These are phyloP conservation scores for Hestina assimilis DNA, from an alignment of 1,140 invertebrate genomes.

Conservation along the genomic window DNA sequence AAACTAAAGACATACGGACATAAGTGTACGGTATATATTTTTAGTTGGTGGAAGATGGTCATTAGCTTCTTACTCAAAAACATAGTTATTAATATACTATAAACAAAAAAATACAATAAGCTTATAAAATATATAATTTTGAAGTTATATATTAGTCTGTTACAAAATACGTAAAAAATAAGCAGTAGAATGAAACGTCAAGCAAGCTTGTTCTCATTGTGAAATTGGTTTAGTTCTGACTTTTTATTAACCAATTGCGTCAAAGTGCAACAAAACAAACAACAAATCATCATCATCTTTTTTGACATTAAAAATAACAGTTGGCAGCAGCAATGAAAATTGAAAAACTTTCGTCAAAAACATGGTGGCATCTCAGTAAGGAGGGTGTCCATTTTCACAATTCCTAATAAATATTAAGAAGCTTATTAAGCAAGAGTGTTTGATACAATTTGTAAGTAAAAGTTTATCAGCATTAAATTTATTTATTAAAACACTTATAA, in stretches of 20 bases:
- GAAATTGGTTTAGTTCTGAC: neutral
- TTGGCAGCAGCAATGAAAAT: conserved; percentile 11
- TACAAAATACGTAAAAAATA: no score
- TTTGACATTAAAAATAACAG: conserved; percentile 13
- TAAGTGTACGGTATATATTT: no score
- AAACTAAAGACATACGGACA: no score
- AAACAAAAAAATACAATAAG: no score
- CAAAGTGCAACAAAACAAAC: neutral
- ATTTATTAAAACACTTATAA: neutral
- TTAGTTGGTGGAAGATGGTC: no score
- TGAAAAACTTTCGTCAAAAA: conserved; percentile 55
- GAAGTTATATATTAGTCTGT: no score
- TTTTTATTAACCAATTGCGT: conserved; percentile 1
- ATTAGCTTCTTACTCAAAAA: no score
- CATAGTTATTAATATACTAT: no score
- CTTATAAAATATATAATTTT: no score
- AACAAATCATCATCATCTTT: neutral
- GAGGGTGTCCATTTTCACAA: conserved; percentile 64
- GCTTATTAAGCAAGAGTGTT: conserved; percentile 76
- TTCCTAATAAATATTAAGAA: conserved; percentile 61
- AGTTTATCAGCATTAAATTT: neutral
- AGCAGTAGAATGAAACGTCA: no score
- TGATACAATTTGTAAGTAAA: conserved; percentile 71
- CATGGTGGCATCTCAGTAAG: conserved; percentile 73
- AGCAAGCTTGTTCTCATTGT: neutral